A percentile compares a stretch with the other conserved stretches of the same genome.
Evolutionary conservation across 2,113 vertebrate genomes (phyloP).

Genomic region (Strix uralensis): DNA sequence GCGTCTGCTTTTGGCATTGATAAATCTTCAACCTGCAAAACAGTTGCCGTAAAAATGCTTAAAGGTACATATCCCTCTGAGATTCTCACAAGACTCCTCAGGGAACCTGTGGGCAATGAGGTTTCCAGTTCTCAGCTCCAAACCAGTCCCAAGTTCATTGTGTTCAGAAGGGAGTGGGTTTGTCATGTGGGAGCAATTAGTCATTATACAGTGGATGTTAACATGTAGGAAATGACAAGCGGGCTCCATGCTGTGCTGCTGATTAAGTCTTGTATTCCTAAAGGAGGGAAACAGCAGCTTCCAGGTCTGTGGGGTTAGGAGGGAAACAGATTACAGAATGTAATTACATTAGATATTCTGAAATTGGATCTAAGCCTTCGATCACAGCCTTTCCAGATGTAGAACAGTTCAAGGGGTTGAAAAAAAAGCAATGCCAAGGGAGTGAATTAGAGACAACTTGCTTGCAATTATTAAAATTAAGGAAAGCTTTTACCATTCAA

Average conservation of each 20-base stretch:
- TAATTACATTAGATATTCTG: conserved; percentile 20
- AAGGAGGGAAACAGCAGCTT: conserved; percentile 1
- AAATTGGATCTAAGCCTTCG: conserved; percentile 24
- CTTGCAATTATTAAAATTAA: not conserved
- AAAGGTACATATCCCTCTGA: conserved; percentile 82
- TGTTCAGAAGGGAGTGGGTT: not conserved
- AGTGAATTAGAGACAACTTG: conserved; percentile 22
- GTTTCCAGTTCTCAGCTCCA: not conserved
- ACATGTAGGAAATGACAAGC: not conserved
- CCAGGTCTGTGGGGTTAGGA: conserved; percentile 14
- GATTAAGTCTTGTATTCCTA: not conserved
- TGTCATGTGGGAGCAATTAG: not conserved
- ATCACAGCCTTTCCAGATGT: not conserved
- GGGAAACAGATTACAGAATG: not conserved
- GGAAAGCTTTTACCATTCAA: not conserved
- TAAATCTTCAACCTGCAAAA: conserved; percentile 96
- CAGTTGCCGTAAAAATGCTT: conserved; percentile 95
- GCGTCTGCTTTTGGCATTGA: conserved; percentile 94
- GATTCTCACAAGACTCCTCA: not conserved
- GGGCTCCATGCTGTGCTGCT: not conserved
- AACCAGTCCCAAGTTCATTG: not conserved
- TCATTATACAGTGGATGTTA: not conserved
- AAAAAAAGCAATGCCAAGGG: not conserved
- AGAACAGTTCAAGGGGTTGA: conserved; percentile 7
- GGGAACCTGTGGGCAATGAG: not conserved